Base-by-base conservation (phyloP, 2,888 invertebrate genomes). In the Himalopsyche japonica region DNA sequence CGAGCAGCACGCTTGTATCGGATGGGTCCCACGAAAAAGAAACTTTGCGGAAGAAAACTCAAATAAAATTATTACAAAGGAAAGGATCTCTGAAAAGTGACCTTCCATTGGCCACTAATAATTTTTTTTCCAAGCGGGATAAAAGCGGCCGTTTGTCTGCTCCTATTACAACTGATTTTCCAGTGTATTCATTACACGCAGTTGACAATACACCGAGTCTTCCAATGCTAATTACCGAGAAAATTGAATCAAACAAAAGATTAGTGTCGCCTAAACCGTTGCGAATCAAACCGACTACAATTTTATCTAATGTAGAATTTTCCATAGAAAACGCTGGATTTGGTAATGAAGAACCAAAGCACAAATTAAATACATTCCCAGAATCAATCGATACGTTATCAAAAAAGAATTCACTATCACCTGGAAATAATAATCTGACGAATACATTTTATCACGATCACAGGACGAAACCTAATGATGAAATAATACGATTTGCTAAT, bases 1-100 rank as follows among this genome's bases (percentile, higher is more conserved):
- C 90, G 4, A 89, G 89, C 10, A 90, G 90, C 86, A 90, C 90
- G 4, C 87, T 89, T 37, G 90, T 90, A 82, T 90, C 90, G 0
- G 89, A 90, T 24, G 88, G 84, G 8, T 57, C 81, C 12, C 77
- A 48, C 8, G 82, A 88, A 81, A 88, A 88, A 27, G 88, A 87
- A 81, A 79, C 88, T 86, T 88, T 88, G 20, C 88, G 88, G 64
- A 88, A 89, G 86, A 88, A 88, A 37, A 76, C 37, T 24, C 43
- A 24, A 37, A 30, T 77, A 6, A 77, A 47, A 43, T 12, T 76
- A 37, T 49, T 82, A 18, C 30, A 43, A 18, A 82, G 82, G 32
- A 82, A 82, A 49, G 82, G 82, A 37, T 82, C 82, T 18, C 20
- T 80, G 3, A 49, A 57, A 34, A 57, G 27, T 47, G 80, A 80